Evolutionary conservation across 2,888 invertebrate genomes (phyloP).

Genomic region (Chloroclystis v-ata): DNA sequence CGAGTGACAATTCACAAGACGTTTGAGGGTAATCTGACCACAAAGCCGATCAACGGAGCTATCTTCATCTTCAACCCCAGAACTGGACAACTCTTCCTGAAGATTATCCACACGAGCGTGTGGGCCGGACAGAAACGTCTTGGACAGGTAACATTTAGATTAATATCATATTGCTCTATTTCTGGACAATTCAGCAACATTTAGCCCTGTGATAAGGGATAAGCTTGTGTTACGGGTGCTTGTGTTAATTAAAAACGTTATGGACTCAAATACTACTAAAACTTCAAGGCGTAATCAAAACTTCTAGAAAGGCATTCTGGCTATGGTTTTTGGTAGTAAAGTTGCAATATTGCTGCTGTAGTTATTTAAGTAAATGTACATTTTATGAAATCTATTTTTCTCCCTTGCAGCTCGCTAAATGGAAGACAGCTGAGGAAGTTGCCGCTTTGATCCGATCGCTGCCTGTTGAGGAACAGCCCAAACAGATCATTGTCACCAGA

Average conservation of each 20-base stretch:
- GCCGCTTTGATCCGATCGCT: conserved; percentile 98
- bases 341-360: no score
- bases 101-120: conserved; percentile 99
- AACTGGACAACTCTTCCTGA: conserved; percentile 98
- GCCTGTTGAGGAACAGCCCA: conserved; percentile 99
- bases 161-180: no score
- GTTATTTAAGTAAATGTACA: no score
- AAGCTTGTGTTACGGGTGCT: no score
- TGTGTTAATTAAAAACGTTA: no score
- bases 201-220: no score
- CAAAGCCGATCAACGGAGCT: conserved; percentile 99
- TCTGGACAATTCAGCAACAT: no score
- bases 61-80: conserved; percentile 99
- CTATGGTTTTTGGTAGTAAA: no score
- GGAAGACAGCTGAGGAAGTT: conserved; percentile 99
- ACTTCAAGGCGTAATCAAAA: no score
- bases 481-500: conserved; percentile 99
- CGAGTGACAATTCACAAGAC: conserved; percentile 99
- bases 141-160: conserved; percentile 82
- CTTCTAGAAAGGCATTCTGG: no score
- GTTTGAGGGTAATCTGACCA: conserved; percentile 99
- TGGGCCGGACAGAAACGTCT: conserved; percentile 99
- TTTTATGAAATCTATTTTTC: no score
- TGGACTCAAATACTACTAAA: no score
- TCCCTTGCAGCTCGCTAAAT: conserved; percentile 89